Percentiles rank a stretch among this genome's conserved stretches.
Evolutionary conservation across 2,888 invertebrate species (phyloP).

Genomic region (Drosophila subsilvestris): DNA sequence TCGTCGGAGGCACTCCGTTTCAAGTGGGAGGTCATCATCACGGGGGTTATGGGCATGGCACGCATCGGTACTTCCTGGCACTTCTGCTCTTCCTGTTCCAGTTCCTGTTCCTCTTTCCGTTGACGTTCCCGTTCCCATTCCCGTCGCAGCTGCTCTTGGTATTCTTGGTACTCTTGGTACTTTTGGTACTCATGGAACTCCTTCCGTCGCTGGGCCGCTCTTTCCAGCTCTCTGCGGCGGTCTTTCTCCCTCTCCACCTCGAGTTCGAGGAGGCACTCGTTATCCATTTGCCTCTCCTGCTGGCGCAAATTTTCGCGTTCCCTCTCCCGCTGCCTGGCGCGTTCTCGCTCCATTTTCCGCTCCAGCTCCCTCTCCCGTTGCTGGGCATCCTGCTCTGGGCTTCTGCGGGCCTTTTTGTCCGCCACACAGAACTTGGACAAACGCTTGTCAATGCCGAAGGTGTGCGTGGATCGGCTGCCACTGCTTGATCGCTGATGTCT

Average conservation of each 20-base stretch:
- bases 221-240: constrained; percentile 24
- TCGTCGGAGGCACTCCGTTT: constrained; percentile 39
- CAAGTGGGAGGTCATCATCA: constrained; percentile 46
- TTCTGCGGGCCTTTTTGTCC: background rate
- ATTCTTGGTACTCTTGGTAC: background rate
- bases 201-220: constrained; percentile 17
- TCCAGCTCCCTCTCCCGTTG: constrained; percentile 31
- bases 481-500: background rate
- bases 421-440: constrained; percentile 65
- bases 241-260: constrained; percentile 39
- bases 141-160: constrained; percentile 13
- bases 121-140: background rate
- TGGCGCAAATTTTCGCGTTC: constrained; percentile 42
- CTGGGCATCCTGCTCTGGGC: constrained; percentile 15
- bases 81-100: background rate
- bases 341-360: constrained; percentile 26
- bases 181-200: constrained; percentile 23
- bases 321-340: constrained; percentile 25
- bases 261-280: constrained; percentile 35
- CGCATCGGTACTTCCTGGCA: constrained; percentile 24
- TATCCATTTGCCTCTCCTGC: constrained; percentile 44
- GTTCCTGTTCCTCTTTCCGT: no score
- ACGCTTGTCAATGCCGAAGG: constrained; percentile 65
- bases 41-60: constrained; percentile 24
- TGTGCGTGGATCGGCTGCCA: constrained; percentile 1